Percentiles rank a stretch among this genome's conserved stretches.
Evolutionary conservation across 2,888 invertebrate species (phyloP).

Genomic region (Heliconius ethilla): DNA sequence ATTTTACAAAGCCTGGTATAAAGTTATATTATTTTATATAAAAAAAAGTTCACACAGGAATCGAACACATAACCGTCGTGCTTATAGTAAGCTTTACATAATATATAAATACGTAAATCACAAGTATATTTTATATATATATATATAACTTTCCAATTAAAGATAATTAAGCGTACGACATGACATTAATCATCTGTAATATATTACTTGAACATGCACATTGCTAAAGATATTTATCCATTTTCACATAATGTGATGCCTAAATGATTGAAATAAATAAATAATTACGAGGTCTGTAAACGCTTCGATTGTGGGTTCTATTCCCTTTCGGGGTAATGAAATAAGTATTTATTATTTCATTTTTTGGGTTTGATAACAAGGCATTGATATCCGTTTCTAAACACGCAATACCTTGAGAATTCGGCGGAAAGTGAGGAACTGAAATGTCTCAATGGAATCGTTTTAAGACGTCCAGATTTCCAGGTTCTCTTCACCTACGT

Average conservation of each 20-base stretch:
- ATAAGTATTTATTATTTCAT: too few relatives aligned
- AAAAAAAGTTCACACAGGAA: too few relatives aligned
- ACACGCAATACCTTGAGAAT: background rate
- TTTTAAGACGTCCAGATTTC: background rate
- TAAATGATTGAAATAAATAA: background rate
- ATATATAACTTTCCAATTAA: slow-evolving; percentile 17
- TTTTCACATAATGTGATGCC: background rate
- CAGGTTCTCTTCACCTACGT: background rate
- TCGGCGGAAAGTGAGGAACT: background rate
- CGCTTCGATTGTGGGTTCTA: background rate
- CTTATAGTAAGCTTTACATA: background rate
- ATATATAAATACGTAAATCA: background rate
- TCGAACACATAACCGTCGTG: background rate
- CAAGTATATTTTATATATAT: background rate
- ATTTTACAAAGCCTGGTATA: too few relatives aligned
- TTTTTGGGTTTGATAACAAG: background rate
- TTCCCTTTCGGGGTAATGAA: background rate
- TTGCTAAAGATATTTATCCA: slow-evolving; percentile 10
- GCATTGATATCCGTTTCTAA: background rate
- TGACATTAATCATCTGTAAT: slow-evolving; percentile 19
- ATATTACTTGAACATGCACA: slow-evolving; percentile 5
- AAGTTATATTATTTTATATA: too few relatives aligned
- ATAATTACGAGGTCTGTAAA: background rate
- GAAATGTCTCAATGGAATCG: background rate
- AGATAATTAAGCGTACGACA: slow-evolving; percentile 23